Conservation (phyloP, 2,113 vertebrate species). For the Elaphurus davidianus region DNA sequence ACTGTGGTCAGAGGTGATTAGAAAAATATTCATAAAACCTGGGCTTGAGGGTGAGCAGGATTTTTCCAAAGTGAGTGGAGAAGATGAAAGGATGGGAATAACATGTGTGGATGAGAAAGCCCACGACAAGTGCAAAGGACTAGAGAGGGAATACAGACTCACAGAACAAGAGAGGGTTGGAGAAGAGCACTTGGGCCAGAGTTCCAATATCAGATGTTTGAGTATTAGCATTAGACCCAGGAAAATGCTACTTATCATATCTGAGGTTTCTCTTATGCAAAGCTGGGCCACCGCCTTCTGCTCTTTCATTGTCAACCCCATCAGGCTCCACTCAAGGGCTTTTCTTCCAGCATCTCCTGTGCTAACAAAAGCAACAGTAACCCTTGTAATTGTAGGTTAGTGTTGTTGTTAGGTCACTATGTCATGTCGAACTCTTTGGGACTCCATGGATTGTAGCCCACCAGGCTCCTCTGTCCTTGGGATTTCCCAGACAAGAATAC, state of each 20-base stretch:
- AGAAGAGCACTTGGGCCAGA: background rate
- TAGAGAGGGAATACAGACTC: background rate
- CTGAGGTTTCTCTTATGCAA: background rate
- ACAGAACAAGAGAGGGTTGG: background rate
- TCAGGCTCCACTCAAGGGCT: background rate
- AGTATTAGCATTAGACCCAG: background rate
- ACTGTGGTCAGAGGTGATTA: background rate
- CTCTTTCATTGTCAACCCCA: background rate
- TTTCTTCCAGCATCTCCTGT: background rate
- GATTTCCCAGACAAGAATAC: too few species aligned
- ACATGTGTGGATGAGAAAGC: background rate
- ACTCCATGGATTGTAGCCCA: background rate
- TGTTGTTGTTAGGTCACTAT: background rate
- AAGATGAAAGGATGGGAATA: conserved; percentile 17
- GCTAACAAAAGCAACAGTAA: background rate
- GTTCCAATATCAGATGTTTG: background rate
- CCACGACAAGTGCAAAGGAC: background rate
- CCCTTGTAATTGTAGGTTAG: background rate
- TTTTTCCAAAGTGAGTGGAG: background rate
- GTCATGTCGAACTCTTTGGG: background rate
- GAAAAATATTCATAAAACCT: conserved; percentile 32
- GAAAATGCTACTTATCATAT: background rate
- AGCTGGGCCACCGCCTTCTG: background rate
- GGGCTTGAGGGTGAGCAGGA: background rate
- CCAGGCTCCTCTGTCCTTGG: too few species aligned